phyloP scores from a whole-genome alignment of 2,113 vertebrate species.

The Oriolus oriolus region DNA sequence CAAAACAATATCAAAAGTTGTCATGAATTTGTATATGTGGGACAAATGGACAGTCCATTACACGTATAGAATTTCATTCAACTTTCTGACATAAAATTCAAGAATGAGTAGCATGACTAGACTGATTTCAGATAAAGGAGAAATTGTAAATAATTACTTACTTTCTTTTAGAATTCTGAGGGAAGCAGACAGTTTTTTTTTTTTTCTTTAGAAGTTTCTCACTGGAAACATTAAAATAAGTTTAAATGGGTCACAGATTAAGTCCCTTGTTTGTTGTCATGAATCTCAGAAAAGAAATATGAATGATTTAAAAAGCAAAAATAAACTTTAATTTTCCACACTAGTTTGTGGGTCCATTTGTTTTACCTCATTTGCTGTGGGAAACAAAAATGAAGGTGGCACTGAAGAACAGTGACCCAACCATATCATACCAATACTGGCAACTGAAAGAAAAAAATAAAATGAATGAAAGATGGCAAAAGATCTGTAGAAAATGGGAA shows the following conservation, averaged over 20 bases:
- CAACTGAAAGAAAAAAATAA: background rate
- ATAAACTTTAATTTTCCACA: background rate
- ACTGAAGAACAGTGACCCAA: background rate
- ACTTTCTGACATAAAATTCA: background rate
- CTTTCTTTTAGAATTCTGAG: background rate
- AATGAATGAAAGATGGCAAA: background rate
- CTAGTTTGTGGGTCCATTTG: background rate
- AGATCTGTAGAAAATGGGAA: background rate
- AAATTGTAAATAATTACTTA: background rate
- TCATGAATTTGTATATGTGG: background rate
- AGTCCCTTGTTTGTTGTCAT: background rate
- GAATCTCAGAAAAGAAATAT: background rate
- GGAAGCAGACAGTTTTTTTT: background rate
- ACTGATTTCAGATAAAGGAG: background rate
- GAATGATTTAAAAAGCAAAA: background rate
- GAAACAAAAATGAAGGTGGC: background rate
- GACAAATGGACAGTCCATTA: background rate
- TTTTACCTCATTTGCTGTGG: background rate
- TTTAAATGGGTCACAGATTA: background rate
- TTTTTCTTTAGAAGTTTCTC: background rate
- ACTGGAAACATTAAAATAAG: background rate
- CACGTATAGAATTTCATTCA: background rate
- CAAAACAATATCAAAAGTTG: background rate
- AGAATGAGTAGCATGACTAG: background rate
- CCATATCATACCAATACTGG: background rate